phyloP scores from a whole-genome alignment of 2,797 vertebrate genomes.

The Esox lucius region DNA sequence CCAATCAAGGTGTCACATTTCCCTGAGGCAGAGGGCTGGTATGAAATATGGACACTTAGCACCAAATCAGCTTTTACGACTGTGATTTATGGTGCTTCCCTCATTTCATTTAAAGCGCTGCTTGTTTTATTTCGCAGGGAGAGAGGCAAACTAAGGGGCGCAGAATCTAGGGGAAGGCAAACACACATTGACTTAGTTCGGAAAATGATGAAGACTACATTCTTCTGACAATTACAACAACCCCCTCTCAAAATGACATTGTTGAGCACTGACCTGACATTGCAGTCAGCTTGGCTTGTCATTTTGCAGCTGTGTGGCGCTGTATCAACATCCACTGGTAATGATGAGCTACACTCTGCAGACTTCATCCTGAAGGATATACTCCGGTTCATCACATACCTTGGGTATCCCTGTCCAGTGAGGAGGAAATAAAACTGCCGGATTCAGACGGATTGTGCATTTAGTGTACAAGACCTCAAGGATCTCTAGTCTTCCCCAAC shows the following conservation, averaged over 20 bases:
- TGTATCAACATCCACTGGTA: background rate
- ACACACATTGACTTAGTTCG: background rate
- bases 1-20: slow-evolving; percentile 41
- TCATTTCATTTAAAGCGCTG: slow-evolving; percentile 6
- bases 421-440: background rate
- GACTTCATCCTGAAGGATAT: no score
- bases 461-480: background rate
- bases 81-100: slow-evolving; percentile 63
- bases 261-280: background rate
- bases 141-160: background rate
- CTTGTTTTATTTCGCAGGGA: background rate
- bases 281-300: background rate
- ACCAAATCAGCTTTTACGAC: slow-evolving; percentile 68
- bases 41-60: slow-evolving; percentile 67
- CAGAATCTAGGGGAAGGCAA: background rate
- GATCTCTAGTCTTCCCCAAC: slow-evolving; percentile 55
- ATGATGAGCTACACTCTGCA: background rate
- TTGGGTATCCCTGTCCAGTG: background rate
- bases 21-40: slow-evolving; percentile 47
- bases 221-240: background rate
- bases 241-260: background rate
- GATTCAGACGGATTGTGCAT: background rate
- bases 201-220: background rate
- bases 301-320: background rate
- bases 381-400: background rate